A percentile compares a stretch with the other conserved stretches of the same genome.
Conservation (phyloP, 2,113 vertebrate genomes). For the Cebidichthys violaceus region DNA sequence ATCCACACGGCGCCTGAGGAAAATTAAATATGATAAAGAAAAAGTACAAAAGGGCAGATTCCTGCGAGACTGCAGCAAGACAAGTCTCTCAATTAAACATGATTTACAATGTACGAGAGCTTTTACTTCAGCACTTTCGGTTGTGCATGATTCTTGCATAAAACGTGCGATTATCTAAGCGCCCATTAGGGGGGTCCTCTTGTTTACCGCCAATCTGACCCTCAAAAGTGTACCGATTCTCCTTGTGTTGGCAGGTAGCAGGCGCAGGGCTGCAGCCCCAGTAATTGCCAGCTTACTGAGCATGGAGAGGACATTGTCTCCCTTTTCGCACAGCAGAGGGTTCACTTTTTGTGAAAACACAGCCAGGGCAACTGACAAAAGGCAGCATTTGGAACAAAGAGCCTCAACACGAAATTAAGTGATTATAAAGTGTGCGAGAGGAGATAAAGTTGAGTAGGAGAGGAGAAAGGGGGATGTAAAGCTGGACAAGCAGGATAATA, state of each 20-base stretch:
- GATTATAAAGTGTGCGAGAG: background rate
- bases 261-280: constrained; percentile 41
- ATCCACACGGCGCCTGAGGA: background rate
- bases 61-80: constrained; percentile 26
- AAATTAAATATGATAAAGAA: constrained; percentile 39
- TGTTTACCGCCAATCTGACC: constrained; percentile 16
- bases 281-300: constrained; percentile 70
- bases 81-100: constrained; percentile 48
- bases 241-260: constrained; percentile 37
- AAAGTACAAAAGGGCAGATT: constrained; percentile 28
- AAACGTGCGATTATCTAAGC: constrained; percentile 21
- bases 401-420: constrained; percentile 18
- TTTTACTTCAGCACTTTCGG: background rate
- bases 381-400: constrained; percentile 32
- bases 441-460: constrained; percentile 3
- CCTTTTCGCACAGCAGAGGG: constrained; percentile 21
- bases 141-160: background rate
- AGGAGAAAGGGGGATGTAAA: background rate
- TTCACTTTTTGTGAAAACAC: too few relatives aligned
- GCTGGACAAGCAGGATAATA: background rate
- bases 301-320: constrained; percentile 59
- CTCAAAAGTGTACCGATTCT: constrained; percentile 53
- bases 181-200: constrained; percentile 4
- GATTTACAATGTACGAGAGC: background rate
- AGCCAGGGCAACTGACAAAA: background rate